Conservation (phyloP, 2,797 vertebrate species). For the Aselliscus stoliczkanus region DNA sequence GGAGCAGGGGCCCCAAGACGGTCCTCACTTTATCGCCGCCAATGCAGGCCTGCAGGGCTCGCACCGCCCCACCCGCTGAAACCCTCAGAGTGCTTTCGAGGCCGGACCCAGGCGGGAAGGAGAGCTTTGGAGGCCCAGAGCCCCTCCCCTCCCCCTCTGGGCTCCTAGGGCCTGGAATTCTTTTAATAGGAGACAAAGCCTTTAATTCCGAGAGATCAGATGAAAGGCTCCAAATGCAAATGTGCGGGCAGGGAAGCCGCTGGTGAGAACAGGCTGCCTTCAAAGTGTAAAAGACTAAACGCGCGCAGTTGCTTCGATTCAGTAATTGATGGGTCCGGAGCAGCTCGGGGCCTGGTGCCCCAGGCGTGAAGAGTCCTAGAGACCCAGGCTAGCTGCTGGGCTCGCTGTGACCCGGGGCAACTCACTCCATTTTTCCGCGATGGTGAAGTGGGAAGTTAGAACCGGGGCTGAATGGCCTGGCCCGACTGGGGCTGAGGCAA, state of each 20-base stretch:
- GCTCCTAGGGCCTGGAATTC: conserved; percentile 41
- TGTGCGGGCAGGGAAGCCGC: neutral
- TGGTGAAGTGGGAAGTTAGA: neutral
- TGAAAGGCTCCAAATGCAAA: conserved; percentile 67
- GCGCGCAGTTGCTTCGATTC: neutral
- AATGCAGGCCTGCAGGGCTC: neutral
- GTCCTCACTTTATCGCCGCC: accelerated
- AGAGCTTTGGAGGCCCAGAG: neutral
- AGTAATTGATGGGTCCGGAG: neutral
- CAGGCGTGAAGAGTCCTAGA: neutral
- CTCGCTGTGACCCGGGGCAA: neutral
- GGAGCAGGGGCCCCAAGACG: neutral
- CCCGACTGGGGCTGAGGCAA: neutral
- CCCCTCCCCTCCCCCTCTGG: neutral
- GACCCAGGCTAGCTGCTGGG: neutral
- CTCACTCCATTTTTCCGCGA: neutral
- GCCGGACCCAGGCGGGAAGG: accelerated
- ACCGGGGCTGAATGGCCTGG: neutral
- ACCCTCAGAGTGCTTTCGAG: accelerated
- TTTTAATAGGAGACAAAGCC: conserved; percentile 70
- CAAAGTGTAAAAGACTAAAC: conserved; percentile 43
- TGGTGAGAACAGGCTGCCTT: conserved; percentile 54
- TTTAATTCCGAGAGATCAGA: conserved; percentile 64
- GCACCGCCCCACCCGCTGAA: accelerated
- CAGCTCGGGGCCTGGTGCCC: neutral